Evolutionary conservation across 2,797 vertebrate genomes (phyloP).

Genomic region (Pseudotriccus pelzelni): DNA sequence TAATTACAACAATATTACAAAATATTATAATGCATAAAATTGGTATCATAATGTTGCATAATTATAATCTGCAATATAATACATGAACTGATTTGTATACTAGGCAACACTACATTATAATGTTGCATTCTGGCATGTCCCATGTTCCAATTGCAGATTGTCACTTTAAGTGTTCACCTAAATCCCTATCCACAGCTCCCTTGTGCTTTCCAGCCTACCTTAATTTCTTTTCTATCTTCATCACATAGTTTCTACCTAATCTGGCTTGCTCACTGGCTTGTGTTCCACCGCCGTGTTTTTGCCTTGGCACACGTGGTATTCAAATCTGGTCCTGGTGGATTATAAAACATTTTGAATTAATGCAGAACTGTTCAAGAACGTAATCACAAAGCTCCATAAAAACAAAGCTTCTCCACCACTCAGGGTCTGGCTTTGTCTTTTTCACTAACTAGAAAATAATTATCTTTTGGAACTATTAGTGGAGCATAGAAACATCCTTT

Average conservation of each 20-base stretch:
- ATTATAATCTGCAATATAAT: slow-evolving; percentile 5
- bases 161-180: background rate
- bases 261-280: background rate
- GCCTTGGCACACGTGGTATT: background rate
- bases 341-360: background rate
- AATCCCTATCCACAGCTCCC: background rate
- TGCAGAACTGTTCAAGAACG: background rate
- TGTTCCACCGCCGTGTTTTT: background rate
- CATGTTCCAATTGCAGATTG: background rate
- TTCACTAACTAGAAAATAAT: background rate
- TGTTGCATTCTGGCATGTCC: background rate
- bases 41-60: background rate
- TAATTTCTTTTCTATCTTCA: background rate
- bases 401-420: background rate
- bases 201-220: background rate
- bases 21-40: slow-evolving; percentile 9
- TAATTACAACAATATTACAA: slow-evolving; percentile 29
- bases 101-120: background rate
- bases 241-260: background rate
- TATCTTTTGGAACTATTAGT: background rate
- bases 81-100: background rate
- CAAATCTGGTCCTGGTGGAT: background rate
- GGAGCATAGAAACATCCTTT: background rate
- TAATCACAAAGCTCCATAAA: background rate
- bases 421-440: background rate